These are phyloP conservation scores for Coelogynopora nodosa DNA, from an alignment of 2,888 invertebrate genomes.

Conservation along the genomic window DNA sequence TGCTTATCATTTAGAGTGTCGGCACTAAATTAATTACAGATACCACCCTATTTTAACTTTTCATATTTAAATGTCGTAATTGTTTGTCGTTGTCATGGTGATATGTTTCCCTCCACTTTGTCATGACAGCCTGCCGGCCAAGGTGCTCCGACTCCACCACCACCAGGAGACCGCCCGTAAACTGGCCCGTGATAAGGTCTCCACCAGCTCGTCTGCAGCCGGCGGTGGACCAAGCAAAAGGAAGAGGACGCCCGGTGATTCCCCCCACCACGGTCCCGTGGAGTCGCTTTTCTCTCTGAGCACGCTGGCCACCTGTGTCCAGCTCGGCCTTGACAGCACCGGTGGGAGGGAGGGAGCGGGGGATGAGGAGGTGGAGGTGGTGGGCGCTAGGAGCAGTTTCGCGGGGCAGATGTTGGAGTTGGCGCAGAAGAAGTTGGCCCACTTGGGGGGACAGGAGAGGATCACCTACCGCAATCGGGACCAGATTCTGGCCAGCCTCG, in stretches of 20 bases:
- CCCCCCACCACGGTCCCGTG: neutral
- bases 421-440: neutral
- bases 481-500: neutral
- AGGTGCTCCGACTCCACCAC: neutral
- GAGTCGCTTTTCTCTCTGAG: neutral
- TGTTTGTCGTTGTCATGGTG: no score
- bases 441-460: neutral
- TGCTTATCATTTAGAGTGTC: no score
- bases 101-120: no score
- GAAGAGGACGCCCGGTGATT: neutral
- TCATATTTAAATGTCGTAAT: no score
- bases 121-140: neutral
- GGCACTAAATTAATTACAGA: no score
- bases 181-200: neutral
- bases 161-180: neutral
- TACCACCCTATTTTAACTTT: no score
- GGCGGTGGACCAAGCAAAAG: neutral
- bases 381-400: neutral
- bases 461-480: neutral
- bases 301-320: neutral
- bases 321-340: neutral
- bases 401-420: neutral
- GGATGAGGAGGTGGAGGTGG: neutral
- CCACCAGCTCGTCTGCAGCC: neutral
- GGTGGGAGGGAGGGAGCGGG: no score